These are phyloP conservation scores for Venusia cambrica DNA, from an alignment of 2,888 invertebrate genomes.

Conservation along the genomic window DNA sequence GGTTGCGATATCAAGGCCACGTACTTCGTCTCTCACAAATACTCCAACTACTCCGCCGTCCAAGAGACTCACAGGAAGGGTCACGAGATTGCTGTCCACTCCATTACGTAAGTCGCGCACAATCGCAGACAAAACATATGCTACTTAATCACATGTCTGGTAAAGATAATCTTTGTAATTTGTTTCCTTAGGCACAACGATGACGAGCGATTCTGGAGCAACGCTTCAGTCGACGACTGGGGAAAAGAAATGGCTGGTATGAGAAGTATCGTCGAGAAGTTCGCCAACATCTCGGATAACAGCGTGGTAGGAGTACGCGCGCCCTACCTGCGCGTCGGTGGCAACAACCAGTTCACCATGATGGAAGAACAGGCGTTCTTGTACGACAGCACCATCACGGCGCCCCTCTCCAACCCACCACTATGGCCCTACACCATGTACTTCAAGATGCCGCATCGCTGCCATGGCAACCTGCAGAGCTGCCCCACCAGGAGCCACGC, in stretches of 20 bases:
- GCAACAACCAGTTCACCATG: conserved; percentile 98
- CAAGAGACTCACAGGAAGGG: conserved; percentile 95
- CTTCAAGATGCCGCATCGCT: conserved; percentile 97
- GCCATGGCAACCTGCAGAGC: conserved; percentile 94
- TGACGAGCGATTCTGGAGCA: conserved; percentile 95
- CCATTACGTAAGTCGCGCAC: conserved; percentile 93
- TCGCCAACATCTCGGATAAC: conserved; percentile 93
- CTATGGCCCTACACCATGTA: conserved; percentile 99
- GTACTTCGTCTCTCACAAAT: conserved; percentile 95
- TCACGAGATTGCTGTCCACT: conserved; percentile 96
- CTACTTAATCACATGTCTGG: no score
- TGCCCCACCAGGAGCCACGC: conserved; percentile 96
- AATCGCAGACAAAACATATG: no score
- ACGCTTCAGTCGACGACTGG: conserved; percentile 95
- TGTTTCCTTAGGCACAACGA: conserved; percentile 87
- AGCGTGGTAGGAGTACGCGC: conserved; percentile 95
- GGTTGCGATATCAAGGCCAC: conserved; percentile 96
- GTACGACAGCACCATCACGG: conserved; percentile 97
- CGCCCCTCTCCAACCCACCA: conserved; percentile 93
- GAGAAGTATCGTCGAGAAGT: conserved; percentile 94
- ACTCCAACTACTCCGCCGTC: conserved; percentile 95
- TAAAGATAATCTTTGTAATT: no score
- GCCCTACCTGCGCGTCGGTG: conserved; percentile 94
- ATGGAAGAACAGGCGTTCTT: conserved; percentile 97
- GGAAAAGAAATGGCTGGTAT: conserved; percentile 97